Conservation (phyloP, 2,797 vertebrate species). For the Lemur catta region DNA sequence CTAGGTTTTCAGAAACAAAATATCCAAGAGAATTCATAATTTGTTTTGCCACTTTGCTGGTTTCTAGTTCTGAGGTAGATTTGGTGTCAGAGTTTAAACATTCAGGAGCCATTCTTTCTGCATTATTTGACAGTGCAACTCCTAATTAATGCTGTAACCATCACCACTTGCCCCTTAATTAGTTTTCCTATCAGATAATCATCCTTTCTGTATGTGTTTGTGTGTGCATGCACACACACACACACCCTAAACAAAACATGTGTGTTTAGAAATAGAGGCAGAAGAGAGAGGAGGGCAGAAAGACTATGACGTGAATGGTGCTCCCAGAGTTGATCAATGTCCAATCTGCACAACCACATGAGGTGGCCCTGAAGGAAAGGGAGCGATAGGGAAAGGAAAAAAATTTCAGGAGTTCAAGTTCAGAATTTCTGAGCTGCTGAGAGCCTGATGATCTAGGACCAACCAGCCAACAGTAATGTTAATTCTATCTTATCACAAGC, state of each 20-base stretch:
- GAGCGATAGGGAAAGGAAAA: not conserved
- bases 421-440: not conserved
- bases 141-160: conserved; percentile 2
- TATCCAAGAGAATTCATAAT: conserved; percentile 64
- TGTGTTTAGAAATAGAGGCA: not conserved
- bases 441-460: not conserved
- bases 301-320: not conserved
- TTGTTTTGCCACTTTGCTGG: conserved; percentile 57
- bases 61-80: conserved; percentile 53
- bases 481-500: not conserved
- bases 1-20: conserved; percentile 68
- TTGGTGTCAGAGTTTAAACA: conserved; percentile 27
- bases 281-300: not conserved
- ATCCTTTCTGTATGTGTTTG: not conserved
- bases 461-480: not conserved
- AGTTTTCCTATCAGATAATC: not conserved
- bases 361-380: not conserved
- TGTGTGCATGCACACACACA: not conserved
- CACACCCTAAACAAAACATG: not conserved
- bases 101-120: conserved; percentile 13
- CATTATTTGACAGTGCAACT: conserved; percentile 13
- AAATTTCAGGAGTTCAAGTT: not conserved
- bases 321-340: not conserved
- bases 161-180: not conserved
- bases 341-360: not conserved